Evolutionary conservation across 1,140 invertebrate species (phyloP).

Genomic region (Wiebesia pumilae): DNA sequence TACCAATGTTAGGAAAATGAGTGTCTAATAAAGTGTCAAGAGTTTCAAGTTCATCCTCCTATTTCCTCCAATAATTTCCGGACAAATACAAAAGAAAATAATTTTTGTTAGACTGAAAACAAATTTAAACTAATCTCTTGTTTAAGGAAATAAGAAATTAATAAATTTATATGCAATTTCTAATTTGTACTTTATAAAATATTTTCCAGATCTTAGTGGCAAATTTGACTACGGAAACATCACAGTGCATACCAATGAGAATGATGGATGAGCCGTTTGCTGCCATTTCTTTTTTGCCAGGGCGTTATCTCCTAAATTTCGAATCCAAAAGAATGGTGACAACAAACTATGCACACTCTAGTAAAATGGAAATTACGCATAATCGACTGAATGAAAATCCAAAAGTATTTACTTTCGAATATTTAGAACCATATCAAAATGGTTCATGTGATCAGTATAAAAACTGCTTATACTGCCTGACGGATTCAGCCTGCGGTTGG

Average conservation of each 20-base stretch:
- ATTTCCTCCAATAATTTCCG: no score
- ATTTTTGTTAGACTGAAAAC: no score
- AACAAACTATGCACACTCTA: constrained; percentile 77
- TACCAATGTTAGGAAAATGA: no score
- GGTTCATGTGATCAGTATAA: constrained; percentile 86
- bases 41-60: no score
- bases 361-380: constrained; percentile 87
- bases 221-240: constrained; percentile 81
- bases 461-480: constrained; percentile 91
- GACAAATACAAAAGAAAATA: no score
- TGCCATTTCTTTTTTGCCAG: constrained; percentile 73
- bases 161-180: no score
- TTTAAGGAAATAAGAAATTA: no score
- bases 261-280: constrained; percentile 69
- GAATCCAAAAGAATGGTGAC: constrained; percentile 77
- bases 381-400: constrained; percentile 82
- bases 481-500: constrained; percentile 93
- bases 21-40: no score
- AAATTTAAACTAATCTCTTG: no score
- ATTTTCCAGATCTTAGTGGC: constrained; percentile 75
- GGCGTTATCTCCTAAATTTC: constrained; percentile 83
- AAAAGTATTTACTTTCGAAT: constrained; percentile 91
- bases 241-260: constrained; percentile 76
- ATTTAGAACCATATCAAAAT: constrained; percentile 89
- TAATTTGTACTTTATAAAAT: background rate